Percentiles rank a stretch among this genome's conserved stretches.
Evolutionary conservation across 2,797 vertebrate species (phyloP).

Genomic region (Acestrorhynchus altus): DNA sequence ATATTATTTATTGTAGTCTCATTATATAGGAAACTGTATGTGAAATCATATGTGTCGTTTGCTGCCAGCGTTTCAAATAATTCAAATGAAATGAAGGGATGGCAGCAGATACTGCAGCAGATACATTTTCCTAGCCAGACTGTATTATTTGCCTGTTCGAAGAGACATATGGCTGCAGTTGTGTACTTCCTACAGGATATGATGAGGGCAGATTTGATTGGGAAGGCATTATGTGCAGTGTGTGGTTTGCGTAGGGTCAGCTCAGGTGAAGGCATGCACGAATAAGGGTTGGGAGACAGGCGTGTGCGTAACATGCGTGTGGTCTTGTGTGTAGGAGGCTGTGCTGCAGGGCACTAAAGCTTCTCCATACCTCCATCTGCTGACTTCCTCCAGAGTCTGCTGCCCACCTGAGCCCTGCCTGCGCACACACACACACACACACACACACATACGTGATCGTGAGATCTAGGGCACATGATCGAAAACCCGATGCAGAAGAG

Average conservation of each 20-base stretch:
- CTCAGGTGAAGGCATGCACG: conserved; percentile 27
- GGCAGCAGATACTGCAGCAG: background rate
- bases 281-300: conserved; percentile 4
- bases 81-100: background rate
- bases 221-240: conserved; percentile 6
- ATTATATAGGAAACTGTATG: too few species aligned
- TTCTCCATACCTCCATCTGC: conserved; percentile 81
- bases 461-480: conserved; percentile 31
- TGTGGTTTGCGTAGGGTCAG: conserved; percentile 1
- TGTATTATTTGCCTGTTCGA: background rate
- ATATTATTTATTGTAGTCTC: too few species aligned
- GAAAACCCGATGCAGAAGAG: conserved; percentile 37
- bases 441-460: background rate
- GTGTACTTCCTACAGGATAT: conserved; percentile 9
- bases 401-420: conserved; percentile 76
- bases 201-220: conserved; percentile 18
- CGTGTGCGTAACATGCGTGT: conserved; percentile 33
- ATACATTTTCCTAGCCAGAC: background rate
- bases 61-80: background rate
- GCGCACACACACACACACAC: conserved; percentile 17
- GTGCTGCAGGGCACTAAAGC: conserved; percentile 74
- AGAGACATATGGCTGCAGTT: conserved; percentile 28
- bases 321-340: conserved; percentile 45
- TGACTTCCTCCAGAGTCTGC: conserved; percentile 65
- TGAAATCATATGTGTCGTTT: background rate